Conservation (phyloP, 2,888 invertebrate species). For the Drosophila macrospina region DNA sequence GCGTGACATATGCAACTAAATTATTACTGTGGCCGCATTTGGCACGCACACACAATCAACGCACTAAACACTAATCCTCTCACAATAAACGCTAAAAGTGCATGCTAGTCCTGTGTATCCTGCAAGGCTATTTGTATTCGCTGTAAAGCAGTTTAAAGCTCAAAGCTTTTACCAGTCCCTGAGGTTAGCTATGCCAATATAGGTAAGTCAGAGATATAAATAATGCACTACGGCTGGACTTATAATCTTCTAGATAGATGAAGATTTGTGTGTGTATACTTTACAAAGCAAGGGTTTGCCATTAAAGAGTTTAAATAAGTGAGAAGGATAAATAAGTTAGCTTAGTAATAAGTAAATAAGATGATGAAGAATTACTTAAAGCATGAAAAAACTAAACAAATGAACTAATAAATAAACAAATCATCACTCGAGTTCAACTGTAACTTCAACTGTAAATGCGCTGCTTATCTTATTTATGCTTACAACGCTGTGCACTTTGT, state of each 20-base stretch:
- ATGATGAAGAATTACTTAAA: too few relatives aligned
- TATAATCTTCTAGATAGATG: background rate
- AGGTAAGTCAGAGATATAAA: conserved; percentile 6
- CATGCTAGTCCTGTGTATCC: background rate
- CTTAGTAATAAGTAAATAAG: background rate
- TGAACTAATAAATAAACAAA: too few relatives aligned
- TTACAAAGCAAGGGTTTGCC: background rate
- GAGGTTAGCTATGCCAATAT: background rate
- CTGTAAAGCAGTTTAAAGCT: conserved; percentile 8
- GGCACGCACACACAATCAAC: conserved; percentile 51
- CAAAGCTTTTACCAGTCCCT: background rate
- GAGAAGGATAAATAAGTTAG: background rate
- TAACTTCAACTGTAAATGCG: too few relatives aligned
- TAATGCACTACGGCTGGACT: background rate
- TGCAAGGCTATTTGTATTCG: conserved; percentile 8
- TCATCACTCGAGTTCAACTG: too few relatives aligned
- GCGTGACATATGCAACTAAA: conserved; percentile 38
- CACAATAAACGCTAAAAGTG: conserved; percentile 15
- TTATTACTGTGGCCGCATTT: conserved; percentile 25
- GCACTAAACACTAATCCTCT: conserved; percentile 19
- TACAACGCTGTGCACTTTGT: too few relatives aligned
- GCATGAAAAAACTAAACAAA: too few relatives aligned
- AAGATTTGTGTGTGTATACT: background rate
- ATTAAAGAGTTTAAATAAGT: background rate
- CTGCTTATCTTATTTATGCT: too few relatives aligned